Evolutionary conservation across 2,888 invertebrate genomes (phyloP), one percentile per base, ranked within the genome.

Genomic region (Carpatolechia fugitivella): DNA sequence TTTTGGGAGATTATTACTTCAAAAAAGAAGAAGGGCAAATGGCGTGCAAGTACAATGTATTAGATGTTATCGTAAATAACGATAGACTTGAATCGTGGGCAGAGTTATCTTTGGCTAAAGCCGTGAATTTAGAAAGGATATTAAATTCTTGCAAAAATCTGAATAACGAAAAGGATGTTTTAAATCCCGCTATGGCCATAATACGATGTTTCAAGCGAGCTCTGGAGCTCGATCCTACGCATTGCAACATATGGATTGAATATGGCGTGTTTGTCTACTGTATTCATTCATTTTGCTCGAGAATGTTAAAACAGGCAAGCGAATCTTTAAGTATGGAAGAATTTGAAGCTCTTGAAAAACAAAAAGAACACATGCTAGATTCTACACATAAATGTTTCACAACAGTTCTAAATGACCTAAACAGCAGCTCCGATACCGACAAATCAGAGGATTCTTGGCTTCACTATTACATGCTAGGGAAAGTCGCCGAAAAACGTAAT

Each of bases 381-480:
- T 93, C 94, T 18, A 95, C 98, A 0, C 92, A 93, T 46, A 92
- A 93, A 66, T 97, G 97, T 82, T 98, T 98, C 71, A 91, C 91
- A 30, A 91, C 92, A 30, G 94, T 94, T 1, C 91, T 94, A 56
- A 91, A 92, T 54, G 91, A 94, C 62, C 91, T 93, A 54, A 91
- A 92, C 57, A 85, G 80, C 46, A 85, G 79, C 57, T 79, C 75
- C 52, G 91, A 91, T 61, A 80, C 89, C 0, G 92, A 92, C 53
- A 91, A 91, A 60, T 81, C 90, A 0, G 97, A 98, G 74, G 98
- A 98, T 73, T 92, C 95, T 56, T 99, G 98, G 98, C 88, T 98
- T 33, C 94, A 96, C 71, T 96, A 97, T 78, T 98, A 98, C 74
- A 97, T 98, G 95, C 88, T 98, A n/a, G 98, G 97, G 0, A 99